These are phyloP conservation scores for Drosophila kuntzei DNA, from an alignment of 2,888 invertebrate genomes.

Conservation along the genomic window DNA sequence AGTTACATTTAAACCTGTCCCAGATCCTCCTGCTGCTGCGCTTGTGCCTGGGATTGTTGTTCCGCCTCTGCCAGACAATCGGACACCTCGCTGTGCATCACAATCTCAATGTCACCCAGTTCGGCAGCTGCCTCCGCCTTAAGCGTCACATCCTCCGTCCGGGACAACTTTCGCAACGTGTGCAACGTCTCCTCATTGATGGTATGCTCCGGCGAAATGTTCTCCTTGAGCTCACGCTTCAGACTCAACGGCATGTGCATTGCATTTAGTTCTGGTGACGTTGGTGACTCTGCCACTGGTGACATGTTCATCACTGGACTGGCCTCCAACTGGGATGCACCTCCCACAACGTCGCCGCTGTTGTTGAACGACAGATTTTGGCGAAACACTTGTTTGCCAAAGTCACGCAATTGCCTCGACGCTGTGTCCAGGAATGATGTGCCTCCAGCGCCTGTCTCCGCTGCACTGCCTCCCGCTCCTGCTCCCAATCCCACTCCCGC, in stretches of 20 bases:
- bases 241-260: conserved; percentile 87
- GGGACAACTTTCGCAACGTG: conserved; percentile 77
- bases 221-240: conserved; percentile 88
- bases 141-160: conserved; percentile 55
- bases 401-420: conserved; percentile 83
- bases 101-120: conserved; percentile 69
- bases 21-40: conserved; percentile 48
- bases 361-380: conserved; percentile 82
- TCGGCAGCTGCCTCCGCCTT: conserved; percentile 59
- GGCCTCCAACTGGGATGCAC: conserved; percentile 31
- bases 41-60: conserved; percentile 29
- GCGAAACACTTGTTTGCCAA: conserved; percentile 84
- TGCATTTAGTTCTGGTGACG: conserved; percentile 67
- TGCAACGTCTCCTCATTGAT: conserved; percentile 83
- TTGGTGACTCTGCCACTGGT: conserved; percentile 39
- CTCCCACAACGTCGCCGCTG: conserved; percentile 62
- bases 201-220: conserved; percentile 88
- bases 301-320: conserved; percentile 24
- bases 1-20: conserved; percentile 38
- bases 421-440: conserved; percentile 83
- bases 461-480: conserved; percentile 22
- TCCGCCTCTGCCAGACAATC: conserved; percentile 57
- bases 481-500: not conserved
- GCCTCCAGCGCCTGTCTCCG: conserved; percentile 21
- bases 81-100: conserved; percentile 68